phyloP scores from a whole-genome alignment of 2,797 vertebrate species.

The Falco naumanni region DNA sequence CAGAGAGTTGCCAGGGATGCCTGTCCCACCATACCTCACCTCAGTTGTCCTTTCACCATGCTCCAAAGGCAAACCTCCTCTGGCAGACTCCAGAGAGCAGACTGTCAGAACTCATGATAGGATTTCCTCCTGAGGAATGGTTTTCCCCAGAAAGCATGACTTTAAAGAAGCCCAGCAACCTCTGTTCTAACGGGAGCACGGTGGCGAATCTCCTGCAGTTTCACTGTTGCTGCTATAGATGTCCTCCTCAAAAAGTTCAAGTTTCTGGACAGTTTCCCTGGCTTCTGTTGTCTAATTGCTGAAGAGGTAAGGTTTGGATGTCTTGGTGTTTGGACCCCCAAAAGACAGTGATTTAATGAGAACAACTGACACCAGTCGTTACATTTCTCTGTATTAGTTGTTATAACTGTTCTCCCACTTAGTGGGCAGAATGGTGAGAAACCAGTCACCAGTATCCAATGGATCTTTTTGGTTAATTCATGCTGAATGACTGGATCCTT shows the following conservation, averaged over 20 bases:
- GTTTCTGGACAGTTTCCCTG: not conserved
- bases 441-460: not conserved
- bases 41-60: not conserved
- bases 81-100: not conserved
- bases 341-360: not conserved
- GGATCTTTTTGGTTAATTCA: not conserved
- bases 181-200: not conserved
- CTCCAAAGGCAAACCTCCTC: not conserved
- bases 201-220: not conserved
- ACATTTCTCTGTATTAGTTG: not conserved
- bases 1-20: not conserved
- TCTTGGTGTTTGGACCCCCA: not conserved
- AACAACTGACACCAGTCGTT: not conserved
- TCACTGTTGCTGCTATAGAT: not conserved
- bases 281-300: not conserved
- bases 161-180: not conserved
- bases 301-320: not conserved
- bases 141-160: not conserved
- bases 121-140: not conserved
- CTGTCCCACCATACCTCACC: not conserved
- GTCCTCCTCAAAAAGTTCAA: not conserved
- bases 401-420: not conserved
- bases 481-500: not conserved
- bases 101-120: not conserved
- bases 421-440: not conserved